Evolutionary conservation across 1,140 invertebrate genomes (phyloP), one percentile per base, ranked within the genome.

Genomic region (Calliopsis andreniformis): DNA sequence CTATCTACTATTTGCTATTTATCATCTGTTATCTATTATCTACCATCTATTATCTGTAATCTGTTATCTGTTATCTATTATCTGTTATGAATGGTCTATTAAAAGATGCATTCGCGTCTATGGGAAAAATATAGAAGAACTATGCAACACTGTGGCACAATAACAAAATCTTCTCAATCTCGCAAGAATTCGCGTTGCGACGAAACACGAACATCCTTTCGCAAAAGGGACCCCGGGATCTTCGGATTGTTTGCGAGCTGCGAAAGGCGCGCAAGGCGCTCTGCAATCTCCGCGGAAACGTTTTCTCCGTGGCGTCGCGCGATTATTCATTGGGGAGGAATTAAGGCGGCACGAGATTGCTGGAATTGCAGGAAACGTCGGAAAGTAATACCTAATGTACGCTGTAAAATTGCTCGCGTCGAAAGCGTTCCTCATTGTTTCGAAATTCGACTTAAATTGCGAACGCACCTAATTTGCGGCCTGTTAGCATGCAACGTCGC

Each of bases 361-460:
- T 20, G 61, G 61, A 30, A 63, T 47, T 23, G 25, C 42, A 28
- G 39, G 42, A 45, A 45, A 62, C 59, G 23, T 14, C 16, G 2
- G 42, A 62, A 62, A 62, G 39, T 25, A 47, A 49, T 25, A 35
- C 63, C 47, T 39, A 53, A 66, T 39, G 45, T 18, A 16, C 47
- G 30, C 14, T 16, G 32, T 66, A 35, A 51, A 49, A 66, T 66
- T 51, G 30, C 30, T 10, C 45, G 20, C 47, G 30, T 39, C 47
- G 47, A 49, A 45, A 64, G 8, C 43, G 8, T 32, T 14, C 2
- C 6, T 49, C n/a, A 8, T 16, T 49, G 45, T 76, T 62, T 68
- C 71, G 63, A 63, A 55, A 61, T 39, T 55, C 45, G 20, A 20
- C 28, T 79, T 64, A 70, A 64, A 64, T 77, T 45, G 66, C 64